Evolutionary conservation across 2,797 vertebrate genomes (phyloP).

Genomic region (Myoxocephalus aenaeus): DNA sequence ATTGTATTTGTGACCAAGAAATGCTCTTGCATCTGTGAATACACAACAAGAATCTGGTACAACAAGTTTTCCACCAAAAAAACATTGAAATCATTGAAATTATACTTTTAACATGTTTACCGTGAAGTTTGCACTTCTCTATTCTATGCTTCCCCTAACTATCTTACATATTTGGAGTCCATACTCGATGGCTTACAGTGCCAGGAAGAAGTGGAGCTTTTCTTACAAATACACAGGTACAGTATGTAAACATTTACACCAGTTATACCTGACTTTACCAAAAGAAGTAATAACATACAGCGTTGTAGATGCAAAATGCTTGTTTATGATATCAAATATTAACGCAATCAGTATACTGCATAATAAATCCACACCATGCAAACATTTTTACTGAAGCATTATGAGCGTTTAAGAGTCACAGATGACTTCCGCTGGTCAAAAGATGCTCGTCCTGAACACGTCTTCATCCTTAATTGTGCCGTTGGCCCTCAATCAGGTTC

Average conservation of each 20-base stretch:
- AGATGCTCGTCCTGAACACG: slow-evolving; percentile 14
- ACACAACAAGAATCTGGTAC: slow-evolving; percentile 4
- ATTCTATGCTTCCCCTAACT: neutral
- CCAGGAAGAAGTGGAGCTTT: slow-evolving; percentile 4
- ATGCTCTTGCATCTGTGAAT: neutral
- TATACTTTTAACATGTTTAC: slow-evolving; percentile 19
- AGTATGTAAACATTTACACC: slow-evolving; percentile 40
- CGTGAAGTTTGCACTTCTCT: neutral
- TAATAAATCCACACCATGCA: neutral
- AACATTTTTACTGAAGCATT: slow-evolving; percentile 13
- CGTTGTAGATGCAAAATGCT: slow-evolving; percentile 22
- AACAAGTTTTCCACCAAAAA: slow-evolving; percentile 13
- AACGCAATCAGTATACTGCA: slow-evolving; percentile 1
- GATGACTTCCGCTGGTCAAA: neutral
- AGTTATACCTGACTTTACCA: slow-evolving; percentile 13
- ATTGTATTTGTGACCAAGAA: slow-evolving; percentile 31
- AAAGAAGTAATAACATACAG: slow-evolving; percentile 2
- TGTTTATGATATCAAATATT: slow-evolving; percentile 16
- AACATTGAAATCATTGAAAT: neutral
- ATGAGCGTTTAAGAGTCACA: slow-evolving; percentile 11
- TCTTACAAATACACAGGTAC: slow-evolving; percentile 8
- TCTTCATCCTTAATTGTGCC: slow-evolving; percentile 67
- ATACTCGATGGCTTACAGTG: slow-evolving; percentile 3
- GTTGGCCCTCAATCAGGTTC: slow-evolving; percentile 80
- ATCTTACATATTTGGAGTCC: slow-evolving; percentile 1